Base-by-base conservation (phyloP, 1,140 invertebrate species). In the Nasonia giraulti region DNA sequence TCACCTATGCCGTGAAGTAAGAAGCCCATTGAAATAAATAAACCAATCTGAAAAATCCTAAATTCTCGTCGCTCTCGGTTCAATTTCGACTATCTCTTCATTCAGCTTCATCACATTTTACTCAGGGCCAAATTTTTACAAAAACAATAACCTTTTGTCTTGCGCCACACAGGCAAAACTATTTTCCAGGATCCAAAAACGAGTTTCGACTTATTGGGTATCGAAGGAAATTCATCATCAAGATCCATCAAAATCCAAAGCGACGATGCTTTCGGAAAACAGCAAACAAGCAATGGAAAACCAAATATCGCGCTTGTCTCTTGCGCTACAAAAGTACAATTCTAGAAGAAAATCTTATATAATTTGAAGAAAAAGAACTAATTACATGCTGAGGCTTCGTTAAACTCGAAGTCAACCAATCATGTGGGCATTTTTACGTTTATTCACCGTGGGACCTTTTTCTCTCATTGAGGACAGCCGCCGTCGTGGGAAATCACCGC, bases 341-440 rank as follows among this genome's bases (percentile, higher is more conserved):
- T n/a, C 1, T 73, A 83, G 44, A 81, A 81, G 37, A 47, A 40
- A 71, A 1, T n/a, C 55, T 55, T 2, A 44, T 33, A 50, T 55
- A 55, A 20, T 62, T 37, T 80, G 44, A 55, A 37, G 74, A 80
- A 81, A 69, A 44, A 71, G 20, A 62, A 62, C 17, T 80, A 17
- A 66, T 44, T 79, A 20, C 47, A 85, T 40, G 20, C 55, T 68
- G n/a, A 75, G 12, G 27, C 79, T 78, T 85, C 75, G 20, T 62
- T 66, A 3, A 10, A 14, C 27, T 4, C 20, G 75, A 73, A 66
- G 75, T 85, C 23, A 44, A 78, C 33, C 55, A 73, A 85, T 86
- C 73, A 89, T 71, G 85, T 91, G 90, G 90, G 89, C 89, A 90
- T 90, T 91, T 85, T 90, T 88, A 87, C 74, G 80, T 84, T 85